Conservation (phyloP, 2,888 invertebrate genomes). For the Galerucella pusilla region DNA sequence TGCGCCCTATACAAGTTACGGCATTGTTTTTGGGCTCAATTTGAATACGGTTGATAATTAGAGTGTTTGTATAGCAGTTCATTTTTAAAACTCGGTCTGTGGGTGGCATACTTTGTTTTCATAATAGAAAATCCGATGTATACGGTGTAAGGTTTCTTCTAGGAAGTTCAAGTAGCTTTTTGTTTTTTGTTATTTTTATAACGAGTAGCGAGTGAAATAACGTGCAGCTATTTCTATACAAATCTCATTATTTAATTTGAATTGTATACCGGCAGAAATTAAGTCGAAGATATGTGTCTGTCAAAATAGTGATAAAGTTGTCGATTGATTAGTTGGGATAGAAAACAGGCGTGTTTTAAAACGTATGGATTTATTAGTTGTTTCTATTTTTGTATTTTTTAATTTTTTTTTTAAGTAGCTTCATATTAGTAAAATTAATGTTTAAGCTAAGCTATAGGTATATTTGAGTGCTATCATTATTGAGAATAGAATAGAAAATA, state of each 20-base stretch:
- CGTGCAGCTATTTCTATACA: constrained; percentile 5
- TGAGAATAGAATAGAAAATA: no score
- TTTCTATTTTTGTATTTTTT: background rate
- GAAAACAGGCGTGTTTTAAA: background rate
- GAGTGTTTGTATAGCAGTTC: constrained; percentile 28
- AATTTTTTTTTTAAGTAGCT: background rate
- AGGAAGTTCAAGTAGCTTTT: constrained; percentile 26
- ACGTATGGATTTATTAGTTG: background rate
- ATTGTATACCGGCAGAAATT: constrained; percentile 1
- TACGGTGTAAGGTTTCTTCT: constrained; percentile 11
- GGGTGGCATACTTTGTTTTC: constrained; percentile 28
- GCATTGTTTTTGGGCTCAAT: constrained; percentile 12
- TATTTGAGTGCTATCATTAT: no score
- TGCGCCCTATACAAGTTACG: background rate
- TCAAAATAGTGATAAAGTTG: background rate
- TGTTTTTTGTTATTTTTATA: constrained; percentile 15
- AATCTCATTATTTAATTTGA: constrained; percentile 1
- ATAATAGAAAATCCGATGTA: constrained; percentile 20
- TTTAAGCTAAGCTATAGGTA: no score
- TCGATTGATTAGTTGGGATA: background rate
- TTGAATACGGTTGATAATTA: constrained; percentile 37
- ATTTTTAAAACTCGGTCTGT: constrained; percentile 16
- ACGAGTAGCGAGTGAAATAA: constrained; percentile 12
- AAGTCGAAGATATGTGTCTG: background rate
- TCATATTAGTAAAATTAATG: no score